These are phyloP conservation scores for Hylaea fasciaria DNA, from an alignment of 2,888 invertebrate genomes.

Conservation along the genomic window DNA sequence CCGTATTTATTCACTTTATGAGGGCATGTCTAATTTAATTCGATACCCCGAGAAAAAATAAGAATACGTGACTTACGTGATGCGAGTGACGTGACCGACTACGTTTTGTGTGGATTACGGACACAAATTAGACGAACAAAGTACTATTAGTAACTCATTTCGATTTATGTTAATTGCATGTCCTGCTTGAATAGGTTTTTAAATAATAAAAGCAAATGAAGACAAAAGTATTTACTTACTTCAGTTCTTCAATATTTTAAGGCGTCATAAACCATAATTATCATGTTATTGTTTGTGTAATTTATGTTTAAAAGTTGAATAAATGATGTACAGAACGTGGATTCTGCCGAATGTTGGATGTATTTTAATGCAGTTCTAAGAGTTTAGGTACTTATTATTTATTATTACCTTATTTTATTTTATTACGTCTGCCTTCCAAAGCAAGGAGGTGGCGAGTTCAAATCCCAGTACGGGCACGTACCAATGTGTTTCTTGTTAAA, in stretches of 20 bases:
- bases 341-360: no score
- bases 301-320: no score
- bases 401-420: no score
- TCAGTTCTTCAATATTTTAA: background rate
- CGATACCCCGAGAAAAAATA: constrained; percentile 1
- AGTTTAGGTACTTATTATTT: no score
- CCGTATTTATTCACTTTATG: constrained; percentile 3
- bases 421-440: no score
- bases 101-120: constrained; percentile 1
- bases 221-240: background rate
- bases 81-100: background rate
- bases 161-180: constrained; percentile 9
- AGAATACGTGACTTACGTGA: background rate
- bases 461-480: no score
- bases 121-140: constrained; percentile 1
- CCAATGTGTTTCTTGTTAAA: no score
- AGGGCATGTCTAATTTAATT: constrained; percentile 9
- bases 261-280: no score
- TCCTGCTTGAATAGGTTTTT: background rate
- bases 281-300: no score
- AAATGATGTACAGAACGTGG: no score
- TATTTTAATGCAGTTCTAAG: no score
- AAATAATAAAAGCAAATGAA: background rate
- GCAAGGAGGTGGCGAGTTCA: no score
- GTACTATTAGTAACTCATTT: background rate